Conservation (phyloP, 2,113 vertebrate species). For the Nibea coibor region DNA sequence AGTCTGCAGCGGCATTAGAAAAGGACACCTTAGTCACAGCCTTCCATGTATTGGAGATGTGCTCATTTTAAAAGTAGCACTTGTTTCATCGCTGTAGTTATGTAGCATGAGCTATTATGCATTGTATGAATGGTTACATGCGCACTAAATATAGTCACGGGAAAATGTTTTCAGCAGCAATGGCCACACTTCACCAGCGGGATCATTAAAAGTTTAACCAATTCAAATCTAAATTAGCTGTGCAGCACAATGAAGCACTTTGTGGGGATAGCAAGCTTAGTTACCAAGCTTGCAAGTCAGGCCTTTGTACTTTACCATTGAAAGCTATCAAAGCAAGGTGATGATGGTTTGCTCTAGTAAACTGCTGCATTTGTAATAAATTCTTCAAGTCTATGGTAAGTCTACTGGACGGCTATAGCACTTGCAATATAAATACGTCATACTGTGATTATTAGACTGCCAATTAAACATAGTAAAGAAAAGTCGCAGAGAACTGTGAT, state of each 20-base stretch:
- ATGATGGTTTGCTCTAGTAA: background rate
- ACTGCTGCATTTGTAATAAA: no score
- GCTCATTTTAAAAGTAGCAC: background rate
- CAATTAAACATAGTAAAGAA: background rate
- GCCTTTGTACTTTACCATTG: background rate
- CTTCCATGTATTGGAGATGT: constrained; percentile 6
- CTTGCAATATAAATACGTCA: background rate
- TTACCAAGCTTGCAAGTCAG: background rate
- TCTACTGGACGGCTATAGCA: background rate
- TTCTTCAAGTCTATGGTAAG: background rate
- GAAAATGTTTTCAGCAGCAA: background rate
- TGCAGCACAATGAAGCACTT: background rate
- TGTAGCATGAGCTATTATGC: background rate
- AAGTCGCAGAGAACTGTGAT: background rate
- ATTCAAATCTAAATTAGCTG: constrained; percentile 15
- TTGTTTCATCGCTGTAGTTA: constrained; percentile 7
- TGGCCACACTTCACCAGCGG: background rate
- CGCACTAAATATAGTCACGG: background rate
- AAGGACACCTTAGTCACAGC: background rate
- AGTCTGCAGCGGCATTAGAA: background rate
- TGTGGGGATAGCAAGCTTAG: background rate
- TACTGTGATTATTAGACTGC: background rate
- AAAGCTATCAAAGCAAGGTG: background rate
- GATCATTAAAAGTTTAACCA: constrained; percentile 31
- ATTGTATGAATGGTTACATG: background rate